These are phyloP conservation scores for Hippocampus comes DNA, from an alignment of 2,113 vertebrate species.

Conservation along the genomic window DNA sequence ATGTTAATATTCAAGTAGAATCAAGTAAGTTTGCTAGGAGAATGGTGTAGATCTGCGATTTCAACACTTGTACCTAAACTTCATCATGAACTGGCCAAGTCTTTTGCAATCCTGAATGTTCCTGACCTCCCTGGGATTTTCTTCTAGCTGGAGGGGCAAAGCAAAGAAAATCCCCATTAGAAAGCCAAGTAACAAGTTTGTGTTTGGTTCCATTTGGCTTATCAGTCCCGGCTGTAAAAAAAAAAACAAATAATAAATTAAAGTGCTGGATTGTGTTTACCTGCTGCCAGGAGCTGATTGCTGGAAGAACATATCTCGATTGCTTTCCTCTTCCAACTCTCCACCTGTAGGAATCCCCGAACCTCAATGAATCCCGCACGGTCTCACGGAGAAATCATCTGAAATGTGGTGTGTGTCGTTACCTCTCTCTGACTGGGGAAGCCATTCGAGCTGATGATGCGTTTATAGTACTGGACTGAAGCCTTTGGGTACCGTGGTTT, in stretches of 20 bases:
- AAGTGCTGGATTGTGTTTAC: conserved; percentile 61
- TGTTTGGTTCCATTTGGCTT: conserved; percentile 29
- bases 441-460: conserved; percentile 84
- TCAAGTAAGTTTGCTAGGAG: background rate
- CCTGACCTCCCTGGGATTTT: conserved; percentile 68
- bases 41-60: background rate
- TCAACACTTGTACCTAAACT: conserved; percentile 59
- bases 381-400: background rate
- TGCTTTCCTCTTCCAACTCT: conserved; percentile 80
- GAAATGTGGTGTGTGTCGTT: background rate
- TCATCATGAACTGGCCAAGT: conserved; percentile 68
- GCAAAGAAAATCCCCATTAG: conserved; percentile 73
- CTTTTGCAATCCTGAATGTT: conserved; percentile 70
- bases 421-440: conserved; percentile 87
- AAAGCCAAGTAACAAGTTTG: conserved; percentile 26
- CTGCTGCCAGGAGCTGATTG: conserved; percentile 82
- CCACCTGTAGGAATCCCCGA: conserved; percentile 70
- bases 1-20: conserved; percentile 7
- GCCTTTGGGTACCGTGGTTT: conserved; percentile 85
- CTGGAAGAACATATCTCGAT: conserved; percentile 81
- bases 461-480: conserved; percentile 82
- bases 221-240: background rate
- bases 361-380: background rate
- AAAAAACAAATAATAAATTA: no score
- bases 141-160: conserved; percentile 76